Conservation (phyloP, 2,797 vertebrate genomes). For the Euphonia xanthogaster region DNA sequence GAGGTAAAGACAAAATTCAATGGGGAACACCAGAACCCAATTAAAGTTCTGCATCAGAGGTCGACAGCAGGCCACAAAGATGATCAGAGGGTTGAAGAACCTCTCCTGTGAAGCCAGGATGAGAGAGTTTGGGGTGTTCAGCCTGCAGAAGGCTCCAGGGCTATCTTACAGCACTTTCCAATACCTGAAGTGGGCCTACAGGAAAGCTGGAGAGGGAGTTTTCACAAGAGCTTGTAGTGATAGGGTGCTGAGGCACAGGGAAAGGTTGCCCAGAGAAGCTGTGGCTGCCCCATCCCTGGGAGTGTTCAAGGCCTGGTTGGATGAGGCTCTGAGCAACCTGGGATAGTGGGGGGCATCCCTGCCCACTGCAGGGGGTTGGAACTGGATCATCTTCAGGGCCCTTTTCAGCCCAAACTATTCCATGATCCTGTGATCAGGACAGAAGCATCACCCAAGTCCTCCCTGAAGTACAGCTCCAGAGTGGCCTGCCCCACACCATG, state of each 20-base stretch:
- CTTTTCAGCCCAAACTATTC: background rate
- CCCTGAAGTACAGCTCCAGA: rapidly evolving
- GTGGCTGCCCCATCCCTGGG: background rate
- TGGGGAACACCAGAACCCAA: background rate
- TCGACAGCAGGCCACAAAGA: background rate
- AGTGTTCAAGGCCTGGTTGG: background rate
- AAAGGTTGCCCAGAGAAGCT: background rate
- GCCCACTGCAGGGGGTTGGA: rapidly evolving
- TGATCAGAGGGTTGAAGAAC: background rate
- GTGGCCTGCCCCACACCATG: background rate
- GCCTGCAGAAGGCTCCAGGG: background rate
- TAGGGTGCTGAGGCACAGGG: background rate
- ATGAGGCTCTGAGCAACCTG: background rate
- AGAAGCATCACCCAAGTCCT: background rate
- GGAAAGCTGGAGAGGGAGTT: background rate
- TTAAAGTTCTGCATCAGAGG: background rate
- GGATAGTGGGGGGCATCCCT: background rate
- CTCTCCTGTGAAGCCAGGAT: background rate
- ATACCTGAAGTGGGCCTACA: background rate
- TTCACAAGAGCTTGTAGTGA: background rate
- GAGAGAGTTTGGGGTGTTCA: background rate
- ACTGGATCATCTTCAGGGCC: background rate
- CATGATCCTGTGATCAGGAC: background rate
- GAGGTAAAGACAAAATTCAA: background rate
- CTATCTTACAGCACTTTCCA: background rate